A percentile compares a stretch with the other conserved stretches of the same genome.
phyloP scores from a whole-genome alignment of 64 coral and sea anemone species.

The Pachyseris speciosa region DNA sequence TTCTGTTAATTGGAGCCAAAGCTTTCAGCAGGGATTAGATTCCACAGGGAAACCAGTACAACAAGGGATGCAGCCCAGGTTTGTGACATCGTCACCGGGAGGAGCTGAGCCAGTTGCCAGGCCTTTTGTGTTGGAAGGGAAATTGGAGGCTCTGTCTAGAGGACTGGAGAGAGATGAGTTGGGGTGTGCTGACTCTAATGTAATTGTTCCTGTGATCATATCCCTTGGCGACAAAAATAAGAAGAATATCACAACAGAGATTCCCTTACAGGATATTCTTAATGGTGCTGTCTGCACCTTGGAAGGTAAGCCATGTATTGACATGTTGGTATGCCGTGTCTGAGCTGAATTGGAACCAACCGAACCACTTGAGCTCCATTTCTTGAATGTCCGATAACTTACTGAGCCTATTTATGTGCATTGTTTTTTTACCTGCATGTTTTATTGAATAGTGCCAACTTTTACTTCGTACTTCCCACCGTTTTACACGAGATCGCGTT shows the following conservation, averaged over 20 bases:
- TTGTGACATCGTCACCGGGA: not conserved
- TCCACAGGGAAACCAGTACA: not conserved
- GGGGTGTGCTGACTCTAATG: not conserved
- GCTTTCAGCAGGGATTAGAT: conserved; percentile 12
- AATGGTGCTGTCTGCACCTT: conserved; percentile 58
- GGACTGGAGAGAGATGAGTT: conserved; percentile 34
- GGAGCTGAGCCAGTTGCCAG: not conserved
- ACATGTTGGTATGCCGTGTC: not conserved
- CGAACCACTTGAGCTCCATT: no score
- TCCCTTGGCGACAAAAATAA: conserved; percentile 56
- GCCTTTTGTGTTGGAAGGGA: not conserved
- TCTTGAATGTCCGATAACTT: no score
- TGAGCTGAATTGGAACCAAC: no score
- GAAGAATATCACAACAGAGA: conserved; percentile 55
- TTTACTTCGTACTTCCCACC: no score
- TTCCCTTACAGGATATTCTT: conserved; percentile 65
- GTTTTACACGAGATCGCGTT: no score
- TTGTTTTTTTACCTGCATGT: no score
- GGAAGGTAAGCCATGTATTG: not conserved
- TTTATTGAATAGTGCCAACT: no score
- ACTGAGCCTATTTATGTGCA: no score
- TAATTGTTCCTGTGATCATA: conserved; percentile 75
- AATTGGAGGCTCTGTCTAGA: not conserved
- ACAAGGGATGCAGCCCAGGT: not conserved
- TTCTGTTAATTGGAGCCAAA: not conserved